These are phyloP conservation scores for Aepyceros melampus DNA, from an alignment of 2,113 vertebrate species.

Conservation along the genomic window DNA sequence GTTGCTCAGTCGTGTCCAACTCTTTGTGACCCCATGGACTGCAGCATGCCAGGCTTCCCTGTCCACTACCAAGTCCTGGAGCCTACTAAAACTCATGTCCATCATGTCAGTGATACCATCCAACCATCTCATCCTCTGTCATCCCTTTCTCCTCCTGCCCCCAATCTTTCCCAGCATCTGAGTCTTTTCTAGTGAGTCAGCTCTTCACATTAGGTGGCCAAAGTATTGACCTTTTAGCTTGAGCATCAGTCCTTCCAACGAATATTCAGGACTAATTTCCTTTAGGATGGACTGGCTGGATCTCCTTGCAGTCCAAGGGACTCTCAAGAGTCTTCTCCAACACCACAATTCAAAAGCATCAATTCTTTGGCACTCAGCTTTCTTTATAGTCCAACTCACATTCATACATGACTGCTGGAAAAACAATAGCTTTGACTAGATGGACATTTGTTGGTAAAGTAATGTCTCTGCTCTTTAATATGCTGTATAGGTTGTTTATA, in stretches of 20 bases:
- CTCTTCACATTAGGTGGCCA: not conserved
- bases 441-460: not conserved
- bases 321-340: not conserved
- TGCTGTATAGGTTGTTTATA: not conserved
- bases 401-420: not conserved
- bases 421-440: not conserved
- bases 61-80: not conserved
- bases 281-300: not conserved
- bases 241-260: not conserved
- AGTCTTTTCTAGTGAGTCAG: not conserved
- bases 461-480: not conserved
- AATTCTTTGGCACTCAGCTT: not conserved
- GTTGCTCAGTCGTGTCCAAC: not conserved
- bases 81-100: not conserved
- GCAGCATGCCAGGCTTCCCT: not conserved
- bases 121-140: not conserved
- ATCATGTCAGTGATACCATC: not conserved
- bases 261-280: not conserved
- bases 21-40: not conserved
- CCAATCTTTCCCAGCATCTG: not conserved
- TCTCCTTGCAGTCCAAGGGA: not conserved
- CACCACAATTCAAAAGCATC: not conserved
- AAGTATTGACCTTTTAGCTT: not conserved
- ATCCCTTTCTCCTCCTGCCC: not conserved
- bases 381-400: not conserved